Base-by-base conservation (phyloP, 2,797 vertebrate species). In the Hipposideros larvatus region DNA sequence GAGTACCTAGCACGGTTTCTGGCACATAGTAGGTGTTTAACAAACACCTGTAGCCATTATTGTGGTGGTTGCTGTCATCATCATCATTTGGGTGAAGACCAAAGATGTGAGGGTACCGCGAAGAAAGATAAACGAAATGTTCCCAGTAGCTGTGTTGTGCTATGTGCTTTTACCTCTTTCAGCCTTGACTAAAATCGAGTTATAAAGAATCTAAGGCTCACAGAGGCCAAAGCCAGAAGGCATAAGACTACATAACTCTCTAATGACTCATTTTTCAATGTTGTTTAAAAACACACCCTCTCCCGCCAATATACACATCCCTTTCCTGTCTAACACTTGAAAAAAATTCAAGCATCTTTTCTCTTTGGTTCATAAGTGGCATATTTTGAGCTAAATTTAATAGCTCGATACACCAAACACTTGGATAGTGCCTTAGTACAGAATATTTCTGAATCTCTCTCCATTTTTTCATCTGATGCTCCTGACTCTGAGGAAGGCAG, bases 251-350 rank as follows among this genome's bases (percentile, higher is more conserved):
- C 87, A 79, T 90, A 74, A 21, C 85, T 95, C 91, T 91, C 85
- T 79, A 91, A 37, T 86, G 95, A 96, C 90, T 97, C 97, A 94
- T 73, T 92, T 79, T 66, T 88, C 73, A 88, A 22, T 2, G 57
- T 18, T 85, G 55, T 46, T 48, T 43, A 31, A 79, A 82, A 84
- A 77, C 4, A 68, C 16, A 28, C 53, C 51, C 37, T 55, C 48
- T 57, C 53, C 71, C 74, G 57, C 63, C 80, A 68, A 75, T 37
- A 46, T 46, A 85, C 43, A 55, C 21, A 78, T 21, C 18, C 46
- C 13, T 78, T 80, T 74, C 34, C 37, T 53, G 19, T 57, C 37
- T 41, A 43, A 51, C 10, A 19, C 41, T 84, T 46, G 73, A 61
- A 66, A 74, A 90, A 55, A 65, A n/a, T 63, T 57, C 48, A 91